Evolutionary conservation across 2,113 vertebrate species (phyloP), one percentile per base, ranked within the genome.

Genomic region (Saccopteryx bilineata): DNA sequence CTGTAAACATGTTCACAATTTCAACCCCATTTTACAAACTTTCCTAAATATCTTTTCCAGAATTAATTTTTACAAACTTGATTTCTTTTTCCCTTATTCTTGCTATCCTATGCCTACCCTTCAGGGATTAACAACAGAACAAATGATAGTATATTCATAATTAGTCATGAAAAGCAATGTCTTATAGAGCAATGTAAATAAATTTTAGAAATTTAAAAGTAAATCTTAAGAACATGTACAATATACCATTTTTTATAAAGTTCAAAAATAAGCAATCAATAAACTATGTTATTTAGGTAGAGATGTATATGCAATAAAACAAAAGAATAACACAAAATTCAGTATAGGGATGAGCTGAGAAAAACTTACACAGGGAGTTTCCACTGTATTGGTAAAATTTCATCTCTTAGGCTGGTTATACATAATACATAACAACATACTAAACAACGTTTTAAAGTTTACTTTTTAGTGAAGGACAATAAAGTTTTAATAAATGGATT

Each of bases 11-110:
- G 5, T 87, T 63, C 52, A 58, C 31, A 69, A 79, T 76, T 76
- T 90, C 66, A 94, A 76, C 21, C 15, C 81, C 18, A 82, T 85
- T 97, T 83, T 81, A 54, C 2, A 94, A 60, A 76, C 13, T 90
- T 90, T 82, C 39, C 39, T 60, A 91, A 84, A 39, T 69, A 90
- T 89, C 71, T 6, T 93, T 84, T 65, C 46, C 66, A 81, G 58
- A 87, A 50, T 74, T 63, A 23, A 75, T 74, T 97, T 92, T 94
- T 91, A 92, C 23, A 72, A 82, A 92, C 52, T 79, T 89, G 61
- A 90, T 68, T 94, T 92, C 33, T n/a, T 28, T 81, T 78, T 15
- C 12, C 60, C 52, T 28, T 74, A 24, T 24, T 85, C 17, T 75
- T 74, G 81, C 33, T 46, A 80, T 24, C 13, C 88, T 90, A 24